Evolutionary conservation across 2,797 vertebrate species (phyloP).

Genomic region (Paedocypris micromegethes): DNA sequence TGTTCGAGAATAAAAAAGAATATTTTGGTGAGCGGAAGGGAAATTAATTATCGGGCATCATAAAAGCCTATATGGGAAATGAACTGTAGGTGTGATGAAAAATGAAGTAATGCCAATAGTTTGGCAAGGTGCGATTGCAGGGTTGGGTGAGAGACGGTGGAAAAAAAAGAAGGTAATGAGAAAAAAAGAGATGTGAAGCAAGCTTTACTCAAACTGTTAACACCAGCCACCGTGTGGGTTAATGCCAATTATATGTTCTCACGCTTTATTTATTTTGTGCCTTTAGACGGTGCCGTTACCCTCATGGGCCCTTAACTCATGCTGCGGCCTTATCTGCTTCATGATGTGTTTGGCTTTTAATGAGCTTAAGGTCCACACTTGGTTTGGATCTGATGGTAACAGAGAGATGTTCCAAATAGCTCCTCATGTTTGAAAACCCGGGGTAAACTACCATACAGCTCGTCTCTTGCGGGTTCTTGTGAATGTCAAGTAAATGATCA

Average conservation of each 20-base stretch:
- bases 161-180: neutral
- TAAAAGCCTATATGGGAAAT: constrained; percentile 43
- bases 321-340: constrained; percentile 5
- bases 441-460: constrained; percentile 9
- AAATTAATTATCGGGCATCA: constrained; percentile 56
- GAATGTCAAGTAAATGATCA: constrained; percentile 10
- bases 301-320: constrained; percentile 4
- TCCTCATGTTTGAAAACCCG: neutral
- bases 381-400: neutral
- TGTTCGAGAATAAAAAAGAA: constrained; percentile 1
- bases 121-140: constrained; percentile 24
- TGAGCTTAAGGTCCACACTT: constrained; percentile 16
- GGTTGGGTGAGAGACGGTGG: neutral
- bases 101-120: constrained; percentile 39
- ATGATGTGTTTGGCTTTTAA: constrained; percentile 3
- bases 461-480: constrained; percentile 6
- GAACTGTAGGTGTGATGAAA: constrained; percentile 15
- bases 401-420: neutral
- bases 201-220: neutral
- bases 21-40: constrained; percentile 32
- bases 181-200: neutral
- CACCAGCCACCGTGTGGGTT: constrained; percentile 12
- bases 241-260: constrained; percentile 12
- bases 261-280: constrained; percentile 16
- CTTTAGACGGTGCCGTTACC: neutral